phyloP scores from a whole-genome alignment of 1,140 invertebrate genomes.

The Lepidurus arcticus region DNA sequence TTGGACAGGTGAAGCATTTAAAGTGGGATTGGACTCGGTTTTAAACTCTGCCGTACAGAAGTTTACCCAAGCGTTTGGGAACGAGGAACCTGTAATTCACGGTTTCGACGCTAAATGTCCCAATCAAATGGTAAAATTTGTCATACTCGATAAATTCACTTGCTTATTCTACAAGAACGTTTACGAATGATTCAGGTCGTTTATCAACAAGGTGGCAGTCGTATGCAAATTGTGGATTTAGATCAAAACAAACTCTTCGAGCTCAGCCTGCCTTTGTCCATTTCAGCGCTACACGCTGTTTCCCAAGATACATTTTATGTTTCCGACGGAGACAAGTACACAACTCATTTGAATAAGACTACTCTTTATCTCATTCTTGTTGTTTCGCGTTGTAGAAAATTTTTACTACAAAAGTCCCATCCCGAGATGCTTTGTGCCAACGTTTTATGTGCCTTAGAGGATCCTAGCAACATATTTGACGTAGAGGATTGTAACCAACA shows the following conservation, averaged over 20 bases:
- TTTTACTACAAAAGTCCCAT: neutral
- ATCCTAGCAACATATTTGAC: neutral
- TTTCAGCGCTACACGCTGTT: constrained; percentile 43
- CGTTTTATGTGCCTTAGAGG: neutral
- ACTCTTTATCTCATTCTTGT: neutral
- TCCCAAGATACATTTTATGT: constrained; percentile 45
- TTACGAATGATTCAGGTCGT: constrained; percentile 36
- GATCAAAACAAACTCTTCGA: constrained; percentile 35
- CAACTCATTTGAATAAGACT: neutral
- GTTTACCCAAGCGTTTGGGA: constrained; percentile 42
- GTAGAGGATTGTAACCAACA: constrained; percentile 10
- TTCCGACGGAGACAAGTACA: constrained; percentile 37
- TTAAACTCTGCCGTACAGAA: constrained; percentile 43
- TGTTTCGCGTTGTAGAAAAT: neutral
- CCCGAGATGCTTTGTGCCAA: neutral
- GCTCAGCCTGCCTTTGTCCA: constrained; percentile 44
- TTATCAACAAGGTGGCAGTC: constrained; percentile 40
- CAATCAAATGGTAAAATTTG: neutral
- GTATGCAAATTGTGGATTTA: constrained; percentile 46
- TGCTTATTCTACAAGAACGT: neutral
- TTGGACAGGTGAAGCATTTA: constrained; percentile 39
- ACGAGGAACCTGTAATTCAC: constrained; percentile 28
- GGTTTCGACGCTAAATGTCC: neutral
- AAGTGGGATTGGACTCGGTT: constrained; percentile 42
- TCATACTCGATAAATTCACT: neutral